Evolutionary conservation across 2,113 vertebrate species (phyloP).

Genomic region (Melanerpes aurifrons): DNA sequence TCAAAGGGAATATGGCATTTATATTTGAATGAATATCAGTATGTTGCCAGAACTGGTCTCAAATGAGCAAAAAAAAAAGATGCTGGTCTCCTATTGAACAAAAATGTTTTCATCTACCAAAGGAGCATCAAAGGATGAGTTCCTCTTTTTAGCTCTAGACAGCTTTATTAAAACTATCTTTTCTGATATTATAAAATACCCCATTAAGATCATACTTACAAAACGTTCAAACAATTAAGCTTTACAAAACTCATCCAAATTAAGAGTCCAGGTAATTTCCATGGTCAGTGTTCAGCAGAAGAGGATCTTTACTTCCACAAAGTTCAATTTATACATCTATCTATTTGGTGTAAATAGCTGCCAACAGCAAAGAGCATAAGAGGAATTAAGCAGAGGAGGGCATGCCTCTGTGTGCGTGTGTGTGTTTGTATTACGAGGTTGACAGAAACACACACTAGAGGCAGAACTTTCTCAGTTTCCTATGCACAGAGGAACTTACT

Average conservation of each 20-base stretch:
- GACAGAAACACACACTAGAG: background rate
- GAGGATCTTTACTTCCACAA: background rate
- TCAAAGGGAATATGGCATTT: slow-evolving; percentile 78
- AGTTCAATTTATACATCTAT: background rate
- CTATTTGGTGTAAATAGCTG: background rate
- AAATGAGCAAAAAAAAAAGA: slow-evolving; percentile 70
- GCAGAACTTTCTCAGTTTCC: background rate
- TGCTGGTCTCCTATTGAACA: slow-evolving; percentile 75
- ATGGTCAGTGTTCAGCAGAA: background rate
- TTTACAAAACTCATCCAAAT: slow-evolving; percentile 29
- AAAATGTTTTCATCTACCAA: slow-evolving; percentile 77
- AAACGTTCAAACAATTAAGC: slow-evolving; percentile 59
- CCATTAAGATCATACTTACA: slow-evolving; percentile 45
- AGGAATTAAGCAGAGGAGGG: background rate
- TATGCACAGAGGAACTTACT: background rate
- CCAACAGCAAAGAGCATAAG: background rate
- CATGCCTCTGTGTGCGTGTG: fast-evolving
- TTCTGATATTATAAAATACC: slow-evolving; percentile 70
- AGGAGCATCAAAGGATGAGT: slow-evolving; percentile 73
- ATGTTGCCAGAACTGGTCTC: slow-evolving; percentile 75
- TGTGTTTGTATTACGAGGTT: background rate
- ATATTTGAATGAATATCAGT: slow-evolving; percentile 80
- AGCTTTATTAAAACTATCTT: slow-evolving; percentile 77
- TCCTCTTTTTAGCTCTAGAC: slow-evolving; percentile 67
- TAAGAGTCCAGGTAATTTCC: slow-evolving; percentile 1